Percentiles rank a stretch among this genome's conserved stretches.
Conservation (phyloP, 2,888 invertebrate species). For the Gonocerus acuteangulatus region DNA sequence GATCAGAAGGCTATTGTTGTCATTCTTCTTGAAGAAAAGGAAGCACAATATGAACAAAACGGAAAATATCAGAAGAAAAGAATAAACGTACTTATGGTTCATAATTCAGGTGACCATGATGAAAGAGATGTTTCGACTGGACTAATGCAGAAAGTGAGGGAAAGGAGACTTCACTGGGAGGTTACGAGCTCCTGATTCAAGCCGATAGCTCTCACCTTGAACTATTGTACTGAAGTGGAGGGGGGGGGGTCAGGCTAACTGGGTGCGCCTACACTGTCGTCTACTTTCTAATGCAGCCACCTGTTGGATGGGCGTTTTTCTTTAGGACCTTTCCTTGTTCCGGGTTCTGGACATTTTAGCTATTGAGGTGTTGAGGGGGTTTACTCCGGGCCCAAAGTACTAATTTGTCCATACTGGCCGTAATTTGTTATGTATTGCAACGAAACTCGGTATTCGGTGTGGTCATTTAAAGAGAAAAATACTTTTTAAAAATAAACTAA, state of each 20-base stretch:
- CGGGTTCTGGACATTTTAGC: too few species aligned
- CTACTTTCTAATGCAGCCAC: neutral
- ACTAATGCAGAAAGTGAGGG: too few species aligned
- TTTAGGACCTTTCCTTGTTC: neutral
- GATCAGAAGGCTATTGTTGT: neutral
- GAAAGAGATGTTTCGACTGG: neutral
- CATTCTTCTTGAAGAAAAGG: neutral
- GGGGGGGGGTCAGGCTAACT: neutral
- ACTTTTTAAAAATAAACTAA: too few species aligned
- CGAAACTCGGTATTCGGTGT: too few species aligned
- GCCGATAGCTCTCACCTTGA: neutral
- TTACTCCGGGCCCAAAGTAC: too few species aligned
- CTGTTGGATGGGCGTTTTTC: neutral
- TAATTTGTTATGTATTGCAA: too few species aligned
- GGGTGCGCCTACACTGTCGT: neutral
- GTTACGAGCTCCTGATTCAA: too few species aligned
- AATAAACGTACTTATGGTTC: neutral
- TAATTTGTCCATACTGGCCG: too few species aligned
- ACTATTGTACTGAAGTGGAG: neutral
- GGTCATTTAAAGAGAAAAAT: too few species aligned
- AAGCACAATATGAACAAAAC: neutral
- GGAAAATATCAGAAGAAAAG: neutral
- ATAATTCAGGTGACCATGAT: slow-evolving; percentile 11
- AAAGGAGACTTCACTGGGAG: too few species aligned
- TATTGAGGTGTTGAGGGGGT: too few species aligned